Base-by-base conservation (phyloP, 2,797 vertebrate genomes). In the Chelon labrosus region DNA sequence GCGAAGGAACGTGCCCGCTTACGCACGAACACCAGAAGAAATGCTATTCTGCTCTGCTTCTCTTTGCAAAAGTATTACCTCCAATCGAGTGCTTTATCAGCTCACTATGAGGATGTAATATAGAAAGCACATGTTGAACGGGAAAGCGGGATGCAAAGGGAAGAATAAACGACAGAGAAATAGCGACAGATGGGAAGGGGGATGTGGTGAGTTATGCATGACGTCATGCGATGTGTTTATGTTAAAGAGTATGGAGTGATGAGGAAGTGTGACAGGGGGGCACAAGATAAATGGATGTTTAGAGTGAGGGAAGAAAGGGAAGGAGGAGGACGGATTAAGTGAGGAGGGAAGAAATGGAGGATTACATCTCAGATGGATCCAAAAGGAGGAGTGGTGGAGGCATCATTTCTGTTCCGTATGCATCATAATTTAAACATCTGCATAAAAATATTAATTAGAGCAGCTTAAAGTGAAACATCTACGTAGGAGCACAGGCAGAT, bases 101-200 rank as follows among this genome's bases (percentile, higher is more conserved):
- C 65, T 77, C 58, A 25, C 9, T 13, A n/a, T 27, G 19, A 44
- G 42, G 50, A 44, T 14, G 35, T 11, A 14, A 44, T n/a, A 35
- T 20, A 53, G 57, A 64, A 73, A 77, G 57, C 62, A 78, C 79
- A 73, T 72, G 80, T 54, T 56, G 53, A 70, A 68, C 16, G 19
- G 39, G 35, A 53, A 37, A 62, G 53, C 19, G 49, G 17, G 65
- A 72, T 2, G 56, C 57, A 37, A 0, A 44, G 19, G 37, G 62
- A 70, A 22, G 38, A 46, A 39, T 38, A 73, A 54, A 19, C 46
- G 9, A 0, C 54, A 14, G 51, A 46, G 65, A 53, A 4, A 49
- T 6, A 0, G 57, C 71, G 83, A 87, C 84, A 88, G 88, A 83
- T 82, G 84, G 84, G 41, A 17, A 5, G 72, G 51, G 58, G 51